Evolutionary conservation across 2,888 invertebrate genomes (phyloP), one percentile per base, ranked within the genome.

Genomic region (Stenichneumon culpator): DNA sequence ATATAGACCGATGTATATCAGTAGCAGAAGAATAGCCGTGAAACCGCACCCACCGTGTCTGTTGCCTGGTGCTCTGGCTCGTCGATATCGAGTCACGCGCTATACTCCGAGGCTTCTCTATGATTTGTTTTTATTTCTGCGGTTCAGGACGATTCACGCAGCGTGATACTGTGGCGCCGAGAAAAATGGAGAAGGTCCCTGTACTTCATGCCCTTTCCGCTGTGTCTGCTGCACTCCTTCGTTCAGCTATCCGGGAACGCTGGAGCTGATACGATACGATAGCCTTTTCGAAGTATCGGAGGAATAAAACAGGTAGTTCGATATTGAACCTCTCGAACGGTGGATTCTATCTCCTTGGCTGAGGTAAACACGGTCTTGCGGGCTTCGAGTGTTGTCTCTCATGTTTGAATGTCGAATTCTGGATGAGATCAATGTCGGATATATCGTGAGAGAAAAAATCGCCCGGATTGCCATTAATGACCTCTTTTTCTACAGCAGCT

Each of bases 91-190:
- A 86, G 83, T 88, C 88, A 75, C 75, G 65, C 65, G 50, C 65
- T 52, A 16, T 44, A 2, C 22, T 57, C 57, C 14, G 9, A 9
- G 36, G 75, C 50, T 89, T 83, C 77, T 74, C 65, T 80, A 89
- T 89, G 87, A 89, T 90, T 91, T 89, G 87, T 89, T 90, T 90
- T 89, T 87, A 88, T 89, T 89, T 87, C 70, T 60, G 54, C 60
- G 54, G 77, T 36, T 60, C 32, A 36, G 54, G 50, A 44, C 32
- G 54, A 65, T 32, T 74, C 57, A 54, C 54, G 39, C 28, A 6
- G 22, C 60, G 22, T 5, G 54, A 52, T 19, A 25, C 14, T n/a
- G 32, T 32, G 60, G 60, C 44, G 63, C 52, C 25, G 32, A 50
- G 65, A 75, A 65, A 44, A 65, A 75, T 65, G 47, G 22, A 65